Evolutionary conservation across 2,797 vertebrate genomes (phyloP).

Genomic region (Takifugu rubripes): DNA sequence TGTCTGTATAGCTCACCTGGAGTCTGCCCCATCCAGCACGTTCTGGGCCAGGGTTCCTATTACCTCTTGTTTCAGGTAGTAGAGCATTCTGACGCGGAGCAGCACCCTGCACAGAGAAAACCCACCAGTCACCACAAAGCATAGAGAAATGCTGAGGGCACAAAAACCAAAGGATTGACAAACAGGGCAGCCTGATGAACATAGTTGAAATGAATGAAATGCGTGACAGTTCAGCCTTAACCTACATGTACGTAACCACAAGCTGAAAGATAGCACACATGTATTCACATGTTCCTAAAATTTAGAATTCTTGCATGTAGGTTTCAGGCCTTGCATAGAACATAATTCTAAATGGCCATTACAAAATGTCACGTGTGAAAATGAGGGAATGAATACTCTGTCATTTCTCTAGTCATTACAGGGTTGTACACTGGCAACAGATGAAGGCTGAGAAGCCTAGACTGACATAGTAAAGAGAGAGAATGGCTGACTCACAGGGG

Average conservation of each 20-base stretch:
- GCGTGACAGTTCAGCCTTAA: conserved; percentile 20
- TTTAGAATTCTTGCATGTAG: background rate
- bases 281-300: background rate
- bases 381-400: conserved; percentile 30
- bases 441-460: conserved; percentile 54
- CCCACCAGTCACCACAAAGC: conserved; percentile 68
- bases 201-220: conserved; percentile 36
- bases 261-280: background rate
- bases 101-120: conserved; percentile 84
- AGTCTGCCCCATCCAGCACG: conserved; percentile 89
- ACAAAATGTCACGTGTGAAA: no score
- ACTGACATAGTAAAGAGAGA: conserved; percentile 58
- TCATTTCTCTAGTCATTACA: conserved; percentile 42
- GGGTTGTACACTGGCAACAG: conserved; percentile 50
- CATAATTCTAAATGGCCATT: background rate
- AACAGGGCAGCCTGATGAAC: conserved; percentile 22
- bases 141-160: conserved; percentile 62
- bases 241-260: conserved; percentile 5
- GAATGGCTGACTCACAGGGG: conserved; percentile 65
- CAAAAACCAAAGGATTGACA: conserved; percentile 37
- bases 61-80: conserved; percentile 99
- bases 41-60: conserved; percentile 90
- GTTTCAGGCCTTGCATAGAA: conserved; percentile 8
- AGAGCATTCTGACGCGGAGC: conserved; percentile 99
- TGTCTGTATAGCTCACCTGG: conserved; percentile 78